phyloP scores from a whole-genome alignment of 2,888 invertebrate species.

The Calliphora vomitoria region DNA sequence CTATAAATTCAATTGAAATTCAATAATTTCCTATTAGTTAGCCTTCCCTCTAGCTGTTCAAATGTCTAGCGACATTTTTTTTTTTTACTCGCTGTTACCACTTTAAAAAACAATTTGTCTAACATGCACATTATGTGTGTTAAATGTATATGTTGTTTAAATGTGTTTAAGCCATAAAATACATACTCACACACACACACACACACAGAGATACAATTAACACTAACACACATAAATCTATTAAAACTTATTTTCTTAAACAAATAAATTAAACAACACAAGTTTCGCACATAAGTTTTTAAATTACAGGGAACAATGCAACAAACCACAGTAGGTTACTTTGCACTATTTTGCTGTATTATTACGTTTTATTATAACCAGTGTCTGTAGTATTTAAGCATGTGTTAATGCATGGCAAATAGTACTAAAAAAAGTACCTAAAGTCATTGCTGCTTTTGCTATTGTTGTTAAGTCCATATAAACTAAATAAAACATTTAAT shows the following conservation, averaged over 20 bases:
- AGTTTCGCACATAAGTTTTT: conserved; percentile 23
- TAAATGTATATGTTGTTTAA: conserved; percentile 55
- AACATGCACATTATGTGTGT: conserved; percentile 65
- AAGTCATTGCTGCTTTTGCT: conserved; percentile 14
- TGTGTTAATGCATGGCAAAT: conserved; percentile 34
- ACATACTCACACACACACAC: conserved; percentile 12
- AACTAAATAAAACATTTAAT: conserved; percentile 33
- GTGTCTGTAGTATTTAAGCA: too few relatives aligned
- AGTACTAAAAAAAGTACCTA: neutral
- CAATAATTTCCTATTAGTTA: neutral
- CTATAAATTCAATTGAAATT: too few relatives aligned
- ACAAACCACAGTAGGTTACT: neutral
- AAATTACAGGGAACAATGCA: conserved; percentile 11
- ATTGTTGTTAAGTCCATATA: conserved; percentile 15
- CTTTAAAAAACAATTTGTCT: conserved; percentile 70
- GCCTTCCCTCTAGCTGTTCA: conserved; percentile 47
- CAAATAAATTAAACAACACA: conserved; percentile 20
- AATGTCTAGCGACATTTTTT: conserved; percentile 64
- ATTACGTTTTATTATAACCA: neutral
- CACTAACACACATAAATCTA: neutral
- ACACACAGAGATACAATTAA: neutral
- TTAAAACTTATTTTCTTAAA: neutral
- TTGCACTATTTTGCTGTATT: conserved; percentile 31
- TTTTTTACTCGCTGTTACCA: conserved; percentile 4
- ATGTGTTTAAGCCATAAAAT: conserved; percentile 40